These are phyloP conservation scores for Dermolepida albohirtum DNA, from an alignment of 2,888 invertebrate genomes.

Conservation along the genomic window DNA sequence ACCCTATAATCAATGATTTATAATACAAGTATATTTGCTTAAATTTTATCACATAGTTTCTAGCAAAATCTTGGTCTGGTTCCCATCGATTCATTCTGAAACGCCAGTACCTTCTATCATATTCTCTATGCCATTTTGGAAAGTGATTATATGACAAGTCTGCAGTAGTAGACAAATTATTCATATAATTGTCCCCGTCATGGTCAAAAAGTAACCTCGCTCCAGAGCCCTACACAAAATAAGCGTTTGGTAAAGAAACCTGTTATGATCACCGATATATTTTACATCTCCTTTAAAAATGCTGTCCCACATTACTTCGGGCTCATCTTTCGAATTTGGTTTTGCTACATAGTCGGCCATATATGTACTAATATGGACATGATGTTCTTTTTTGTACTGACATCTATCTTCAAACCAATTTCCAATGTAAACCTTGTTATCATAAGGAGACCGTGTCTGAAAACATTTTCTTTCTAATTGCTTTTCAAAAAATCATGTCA, in stretches of 20 bases:
- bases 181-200: conserved; percentile 65
- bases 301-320: conserved; percentile 45
- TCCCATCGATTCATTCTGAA: conserved; percentile 37
- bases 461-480: neutral
- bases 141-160: conserved; percentile 70
- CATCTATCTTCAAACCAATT: conserved; percentile 53
- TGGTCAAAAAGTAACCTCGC: conserved; percentile 63
- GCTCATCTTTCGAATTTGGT: conserved; percentile 40
- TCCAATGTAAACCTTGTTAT: conserved; percentile 50
- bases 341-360: conserved; percentile 47
- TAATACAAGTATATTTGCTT: neutral
- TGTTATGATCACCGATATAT: neutral
- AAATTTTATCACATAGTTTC: conserved; percentile 56
- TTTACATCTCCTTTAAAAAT: conserved; percentile 44
- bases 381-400: conserved; percentile 44
- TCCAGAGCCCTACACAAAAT: conserved; percentile 62
- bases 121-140: conserved; percentile 65
- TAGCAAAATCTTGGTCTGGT: conserved; percentile 37
- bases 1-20: conserved; percentile 59
- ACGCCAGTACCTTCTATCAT: conserved; percentile 51
- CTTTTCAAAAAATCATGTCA: neutral
- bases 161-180: conserved; percentile 67
- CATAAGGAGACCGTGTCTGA: conserved; percentile 46
- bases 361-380: conserved; percentile 48
- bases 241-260: neutral